A percentile compares a stretch with the other conserved stretches of the same genome.
phyloP scores from a whole-genome alignment of 92 coral and sea anemone genomes.

The Pocillopora meandrina region DNA sequence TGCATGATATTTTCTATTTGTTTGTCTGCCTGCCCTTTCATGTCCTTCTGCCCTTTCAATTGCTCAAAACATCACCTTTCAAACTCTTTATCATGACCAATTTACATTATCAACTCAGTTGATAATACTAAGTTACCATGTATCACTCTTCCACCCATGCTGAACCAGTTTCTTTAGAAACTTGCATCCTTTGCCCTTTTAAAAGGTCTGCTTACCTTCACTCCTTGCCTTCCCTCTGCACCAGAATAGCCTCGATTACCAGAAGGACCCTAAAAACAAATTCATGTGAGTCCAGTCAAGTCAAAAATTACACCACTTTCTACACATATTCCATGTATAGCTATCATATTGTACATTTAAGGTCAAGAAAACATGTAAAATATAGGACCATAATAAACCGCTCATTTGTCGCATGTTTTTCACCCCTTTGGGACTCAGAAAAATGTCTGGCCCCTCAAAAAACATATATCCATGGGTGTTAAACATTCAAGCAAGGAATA shows the following conservation, averaged over 20 bases:
- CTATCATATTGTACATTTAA: not conserved
- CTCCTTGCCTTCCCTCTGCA: constrained; percentile 54
- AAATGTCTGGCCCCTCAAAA: too few species aligned
- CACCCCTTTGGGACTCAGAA: too few species aligned
- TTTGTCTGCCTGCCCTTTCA: not conserved
- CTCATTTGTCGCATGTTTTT: too few species aligned
- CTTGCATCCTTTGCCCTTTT: not conserved
- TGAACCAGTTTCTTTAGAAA: not conserved
- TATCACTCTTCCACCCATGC: not conserved
- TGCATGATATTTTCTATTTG: not conserved
- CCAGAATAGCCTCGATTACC: constrained; percentile 71
- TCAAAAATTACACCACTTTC: not conserved
- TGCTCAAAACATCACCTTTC: too few species aligned
- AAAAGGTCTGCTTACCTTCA: constrained; percentile 29
- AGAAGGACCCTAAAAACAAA: constrained; percentile 55
- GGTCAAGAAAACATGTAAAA: too few species aligned
- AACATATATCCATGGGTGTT: too few species aligned
- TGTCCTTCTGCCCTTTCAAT: not conserved
- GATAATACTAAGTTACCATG: too few species aligned
- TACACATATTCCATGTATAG: not conserved
- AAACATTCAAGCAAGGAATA: too few species aligned
- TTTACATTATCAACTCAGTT: too few species aligned
- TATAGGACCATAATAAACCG: too few species aligned
- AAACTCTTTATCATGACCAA: too few species aligned
- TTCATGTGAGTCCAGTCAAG: not conserved